Percentiles rank a stretch among this genome's conserved stretches.
Conservation (phyloP, 2,113 vertebrate genomes). For the Macrotus californicus region DNA sequence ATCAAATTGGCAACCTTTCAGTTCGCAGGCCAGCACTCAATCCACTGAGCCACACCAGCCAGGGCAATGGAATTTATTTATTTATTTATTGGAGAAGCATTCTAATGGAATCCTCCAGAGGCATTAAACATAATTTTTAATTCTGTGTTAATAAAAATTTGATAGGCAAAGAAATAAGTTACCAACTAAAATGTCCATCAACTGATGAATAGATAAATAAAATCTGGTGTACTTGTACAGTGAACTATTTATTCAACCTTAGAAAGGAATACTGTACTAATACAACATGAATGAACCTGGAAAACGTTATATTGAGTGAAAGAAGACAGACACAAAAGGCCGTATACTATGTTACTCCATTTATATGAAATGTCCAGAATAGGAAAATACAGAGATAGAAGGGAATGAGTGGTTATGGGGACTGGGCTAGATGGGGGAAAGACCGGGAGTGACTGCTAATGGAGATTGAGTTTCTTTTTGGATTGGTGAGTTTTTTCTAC, state of each 20-base stretch:
- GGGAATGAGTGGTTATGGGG: not conserved
- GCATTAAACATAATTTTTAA: conserved; percentile 1
- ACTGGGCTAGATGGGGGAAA: not conserved
- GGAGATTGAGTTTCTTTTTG: not conserved
- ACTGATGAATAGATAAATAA: not conserved
- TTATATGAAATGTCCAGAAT: not conserved
- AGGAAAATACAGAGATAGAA: not conserved
- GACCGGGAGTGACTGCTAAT: not conserved
- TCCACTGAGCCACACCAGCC: not conserved
- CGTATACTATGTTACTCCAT: not conserved
- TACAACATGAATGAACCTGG: not conserved
- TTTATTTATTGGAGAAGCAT: not conserved
- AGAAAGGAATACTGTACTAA: not conserved
- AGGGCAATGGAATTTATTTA: not conserved
- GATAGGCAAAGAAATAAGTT: not conserved
- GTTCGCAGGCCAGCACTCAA: not conserved
- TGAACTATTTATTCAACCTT: not conserved
- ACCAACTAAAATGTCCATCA: not conserved
- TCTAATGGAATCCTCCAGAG: not conserved
- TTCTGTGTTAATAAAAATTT: not conserved
- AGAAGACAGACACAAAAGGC: not conserved
- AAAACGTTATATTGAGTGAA: not conserved
- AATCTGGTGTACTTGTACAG: not conserved
- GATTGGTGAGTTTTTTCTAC: not conserved
- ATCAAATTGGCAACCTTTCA: not conserved